A percentile compares a stretch with the other conserved stretches of the same genome.
These are phyloP conservation scores for Taphrorychus bicolor DNA, from an alignment of 2,888 invertebrate species.

Conservation along the genomic window DNA sequence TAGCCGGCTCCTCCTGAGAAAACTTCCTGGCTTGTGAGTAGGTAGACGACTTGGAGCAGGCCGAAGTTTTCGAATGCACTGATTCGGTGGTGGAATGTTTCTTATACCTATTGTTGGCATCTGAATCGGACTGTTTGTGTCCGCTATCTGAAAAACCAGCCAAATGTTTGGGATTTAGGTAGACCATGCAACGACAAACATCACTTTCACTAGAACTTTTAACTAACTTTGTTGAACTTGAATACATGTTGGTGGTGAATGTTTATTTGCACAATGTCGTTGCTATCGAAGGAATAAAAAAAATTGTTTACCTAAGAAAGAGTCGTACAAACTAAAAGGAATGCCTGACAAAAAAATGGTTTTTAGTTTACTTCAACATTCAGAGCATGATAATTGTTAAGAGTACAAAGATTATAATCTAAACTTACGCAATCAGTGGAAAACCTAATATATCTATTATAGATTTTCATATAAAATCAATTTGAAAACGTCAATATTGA, in stretches of 20 bases:
- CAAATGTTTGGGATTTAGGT: slow-evolving; percentile 31
- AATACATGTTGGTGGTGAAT: slow-evolving; percentile 14
- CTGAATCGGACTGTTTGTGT: slow-evolving; percentile 54
- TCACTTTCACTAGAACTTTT: slow-evolving; percentile 33
- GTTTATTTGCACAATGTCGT: too few relatives aligned
- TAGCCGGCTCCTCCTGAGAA: slow-evolving; percentile 39
- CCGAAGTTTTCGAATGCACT: slow-evolving; percentile 51
- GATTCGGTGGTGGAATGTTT: slow-evolving; percentile 60
- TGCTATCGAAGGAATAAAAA: too few relatives aligned
- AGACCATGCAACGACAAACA: slow-evolving; percentile 17
- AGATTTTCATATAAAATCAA: too few relatives aligned
- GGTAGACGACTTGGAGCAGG: slow-evolving; percentile 31
- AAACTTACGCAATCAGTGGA: too few relatives aligned
- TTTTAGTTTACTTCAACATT: too few relatives aligned
- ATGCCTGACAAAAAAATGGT: too few relatives aligned
- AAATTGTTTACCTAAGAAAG: too few relatives aligned
- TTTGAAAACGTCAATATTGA: too few relatives aligned
- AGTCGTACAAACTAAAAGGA: too few relatives aligned
- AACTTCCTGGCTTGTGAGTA: slow-evolving; percentile 23
- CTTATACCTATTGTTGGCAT: slow-evolving; percentile 50
- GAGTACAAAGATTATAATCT: too few relatives aligned
- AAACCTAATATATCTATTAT: too few relatives aligned
- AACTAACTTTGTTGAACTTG: slow-evolving; percentile 5
- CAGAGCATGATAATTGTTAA: too few relatives aligned
- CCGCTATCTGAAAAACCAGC: slow-evolving; percentile 53